A percentile compares a stretch with the other conserved stretches of the same genome.
Conservation (phyloP, 2,797 vertebrate species). For the Eidolon dupreanum region DNA sequence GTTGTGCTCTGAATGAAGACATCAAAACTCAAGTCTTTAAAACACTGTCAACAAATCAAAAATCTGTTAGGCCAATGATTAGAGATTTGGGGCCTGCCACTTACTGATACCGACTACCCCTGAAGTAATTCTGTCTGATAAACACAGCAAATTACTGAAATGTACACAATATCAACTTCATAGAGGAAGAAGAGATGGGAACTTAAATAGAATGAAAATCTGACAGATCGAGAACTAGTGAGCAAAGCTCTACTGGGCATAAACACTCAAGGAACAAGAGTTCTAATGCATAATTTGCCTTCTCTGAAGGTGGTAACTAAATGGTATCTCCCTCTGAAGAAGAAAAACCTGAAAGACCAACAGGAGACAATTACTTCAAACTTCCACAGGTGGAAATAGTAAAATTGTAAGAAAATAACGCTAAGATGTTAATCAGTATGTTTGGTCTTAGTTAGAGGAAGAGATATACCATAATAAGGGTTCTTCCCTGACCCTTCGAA, state of each 20-base stretch:
- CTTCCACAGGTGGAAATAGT: neutral
- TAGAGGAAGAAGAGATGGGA: neutral
- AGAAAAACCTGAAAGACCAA: slow-evolving; percentile 31
- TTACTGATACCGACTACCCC: neutral
- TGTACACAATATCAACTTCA: neutral
- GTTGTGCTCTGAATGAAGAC: neutral
- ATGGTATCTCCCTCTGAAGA: slow-evolving; percentile 13
- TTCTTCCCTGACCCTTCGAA: neutral
- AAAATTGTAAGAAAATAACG: neutral
- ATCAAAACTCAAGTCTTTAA: neutral
- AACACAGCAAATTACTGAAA: neutral
- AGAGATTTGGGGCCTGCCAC: neutral
- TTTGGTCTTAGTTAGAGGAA: neutral
- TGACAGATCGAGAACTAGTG: neutral
- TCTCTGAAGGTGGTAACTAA: slow-evolving; percentile 32
- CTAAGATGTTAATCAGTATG: neutral
- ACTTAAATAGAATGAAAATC: neutral
- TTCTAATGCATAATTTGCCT: neutral
- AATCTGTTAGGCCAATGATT: neutral
- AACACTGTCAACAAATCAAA: neutral
- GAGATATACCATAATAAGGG: neutral
- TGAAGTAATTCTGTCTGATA: neutral
- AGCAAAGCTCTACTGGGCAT: neutral
- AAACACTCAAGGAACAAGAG: neutral
- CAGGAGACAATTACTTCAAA: neutral